Conservation (phyloP, 30 jellyfish, hydroid and myxozoan genomes). For the Hydra vulgaris region DNA sequence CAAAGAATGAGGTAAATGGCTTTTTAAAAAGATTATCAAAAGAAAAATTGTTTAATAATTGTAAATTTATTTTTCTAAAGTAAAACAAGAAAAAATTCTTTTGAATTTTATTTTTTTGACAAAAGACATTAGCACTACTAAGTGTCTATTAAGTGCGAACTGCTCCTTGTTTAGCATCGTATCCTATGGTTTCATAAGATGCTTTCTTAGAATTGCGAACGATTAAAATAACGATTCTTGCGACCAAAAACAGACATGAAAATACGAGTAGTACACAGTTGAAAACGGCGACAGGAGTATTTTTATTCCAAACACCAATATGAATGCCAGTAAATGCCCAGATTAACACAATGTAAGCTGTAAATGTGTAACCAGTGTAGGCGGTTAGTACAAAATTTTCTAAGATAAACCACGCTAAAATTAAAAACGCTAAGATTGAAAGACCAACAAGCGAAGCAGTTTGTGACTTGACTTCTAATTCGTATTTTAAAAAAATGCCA, state of each 20-base stretch:
- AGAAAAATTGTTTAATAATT: no score
- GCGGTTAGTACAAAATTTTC: conserved; percentile 41
- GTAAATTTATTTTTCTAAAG: no score
- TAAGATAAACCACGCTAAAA: conserved; percentile 50
- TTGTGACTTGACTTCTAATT: conserved; percentile 15
- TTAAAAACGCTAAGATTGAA: conserved; percentile 15
- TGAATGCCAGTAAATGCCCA: conserved; percentile 46
- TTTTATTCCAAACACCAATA: background rate
- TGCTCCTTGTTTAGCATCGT: conserved; percentile 16
- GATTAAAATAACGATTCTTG: conserved; percentile 1
- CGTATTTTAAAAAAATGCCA: conserved; percentile 36
- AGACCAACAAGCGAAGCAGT: conserved; percentile 38
- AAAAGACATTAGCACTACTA: background rate
- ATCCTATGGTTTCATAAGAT: conserved; percentile 21
- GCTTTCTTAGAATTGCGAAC: background rate
- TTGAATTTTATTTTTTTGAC: no score
- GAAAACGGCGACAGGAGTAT: conserved; percentile 17
- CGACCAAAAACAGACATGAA: conserved; percentile 7
- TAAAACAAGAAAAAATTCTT: no score
- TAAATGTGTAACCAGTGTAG: conserved; percentile 41
- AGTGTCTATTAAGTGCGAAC: conserved; percentile 6
- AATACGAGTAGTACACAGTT: background rate
- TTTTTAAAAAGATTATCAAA: no score
- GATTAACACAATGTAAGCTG: conserved; percentile 44
- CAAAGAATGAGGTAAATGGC: conserved; percentile 10